Percentiles rank a stretch among this genome's conserved stretches.
phyloP scores from a whole-genome alignment of 2,888 invertebrate genomes.

The Pristionchus mayeri region DNA sequence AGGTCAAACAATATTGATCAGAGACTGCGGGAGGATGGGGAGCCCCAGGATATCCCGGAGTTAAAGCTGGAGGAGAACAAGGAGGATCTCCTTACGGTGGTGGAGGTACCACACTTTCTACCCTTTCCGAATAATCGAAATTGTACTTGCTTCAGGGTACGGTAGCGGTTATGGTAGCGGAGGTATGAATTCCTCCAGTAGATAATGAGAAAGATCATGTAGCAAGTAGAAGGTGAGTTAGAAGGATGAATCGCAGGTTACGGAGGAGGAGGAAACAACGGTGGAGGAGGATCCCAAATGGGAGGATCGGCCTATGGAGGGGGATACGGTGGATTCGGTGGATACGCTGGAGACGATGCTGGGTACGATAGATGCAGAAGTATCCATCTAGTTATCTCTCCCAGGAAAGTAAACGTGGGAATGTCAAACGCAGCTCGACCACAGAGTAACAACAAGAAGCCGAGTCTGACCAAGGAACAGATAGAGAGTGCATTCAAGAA shows the following conservation, averaged over 20 bases:
- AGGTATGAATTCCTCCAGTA: not conserved
- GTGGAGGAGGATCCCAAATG: constrained; percentile 30
- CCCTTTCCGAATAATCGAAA: not conserved
- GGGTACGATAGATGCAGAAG: not conserved
- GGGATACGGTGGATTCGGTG: constrained; percentile 50
- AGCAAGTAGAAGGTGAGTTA: not conserved
- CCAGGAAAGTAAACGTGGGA: constrained; percentile 44
- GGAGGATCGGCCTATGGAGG: constrained; percentile 33
- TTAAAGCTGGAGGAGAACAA: constrained; percentile 45
- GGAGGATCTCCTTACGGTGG: constrained; percentile 39
- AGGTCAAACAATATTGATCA: not conserved
- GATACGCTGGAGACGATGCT: constrained; percentile 44
- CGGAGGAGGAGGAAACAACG: constrained; percentile 23
- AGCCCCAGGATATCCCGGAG: constrained; percentile 33
- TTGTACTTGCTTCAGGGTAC: constrained; percentile 9
- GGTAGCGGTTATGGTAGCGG: constrained; percentile 34
- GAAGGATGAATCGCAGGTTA: constrained; percentile 11
- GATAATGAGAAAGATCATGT: not conserved
- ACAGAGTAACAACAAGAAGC: constrained; percentile 13
- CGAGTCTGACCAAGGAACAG: constrained; percentile 53
- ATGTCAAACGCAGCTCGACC: constrained; percentile 14
- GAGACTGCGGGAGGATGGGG: constrained; percentile 44
- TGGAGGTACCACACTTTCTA: constrained; percentile 7
- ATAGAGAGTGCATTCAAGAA: constrained; percentile 56
- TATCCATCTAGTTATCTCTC: not conserved